phyloP scores from a whole-genome alignment of 2,113 vertebrate species.

The Leptobrachium ailaonicum region DNA sequence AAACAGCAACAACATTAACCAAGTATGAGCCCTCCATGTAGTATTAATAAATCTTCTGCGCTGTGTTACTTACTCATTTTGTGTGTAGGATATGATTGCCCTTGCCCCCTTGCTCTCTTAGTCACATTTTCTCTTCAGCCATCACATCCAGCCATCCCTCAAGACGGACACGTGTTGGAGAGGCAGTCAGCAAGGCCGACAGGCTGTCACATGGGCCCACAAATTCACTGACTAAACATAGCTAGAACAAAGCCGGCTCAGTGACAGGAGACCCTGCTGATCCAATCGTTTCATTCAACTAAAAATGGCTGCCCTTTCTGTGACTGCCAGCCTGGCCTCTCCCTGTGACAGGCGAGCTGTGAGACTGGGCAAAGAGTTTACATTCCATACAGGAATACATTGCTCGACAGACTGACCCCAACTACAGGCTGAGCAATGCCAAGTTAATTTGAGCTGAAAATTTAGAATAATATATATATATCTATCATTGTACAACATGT shows the following conservation, averaged over 20 bases:
- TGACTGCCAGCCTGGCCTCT: neutral
- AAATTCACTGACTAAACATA: conserved; percentile 53
- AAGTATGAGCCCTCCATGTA: too few species aligned
- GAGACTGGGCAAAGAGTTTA: neutral
- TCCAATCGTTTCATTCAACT: neutral
- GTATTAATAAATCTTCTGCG: too few species aligned
- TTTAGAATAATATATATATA: too few species aligned
- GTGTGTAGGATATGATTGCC: neutral
- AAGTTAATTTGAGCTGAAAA: too few species aligned
- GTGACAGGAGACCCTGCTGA: conserved; percentile 41
- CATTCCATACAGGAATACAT: neutral
- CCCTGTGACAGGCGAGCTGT: neutral
- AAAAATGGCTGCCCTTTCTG: conserved; percentile 14
- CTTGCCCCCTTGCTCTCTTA: conserved; percentile 34
- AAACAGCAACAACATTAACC: too few species aligned
- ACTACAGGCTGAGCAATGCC: too few species aligned
- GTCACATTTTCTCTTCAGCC: conserved; percentile 10
- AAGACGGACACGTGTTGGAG: conserved; percentile 29
- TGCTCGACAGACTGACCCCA: neutral
- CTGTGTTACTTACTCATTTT: conserved; percentile 65
- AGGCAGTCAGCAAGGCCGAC: conserved; percentile 34
- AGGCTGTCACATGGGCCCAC: conserved; percentile 32
- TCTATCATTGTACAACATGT: too few species aligned
- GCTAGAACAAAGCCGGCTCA: conserved; percentile 44
- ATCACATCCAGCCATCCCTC: conserved; percentile 61